These are phyloP conservation scores for Noctua comes DNA, from an alignment of 2,888 invertebrate genomes.

Conservation along the genomic window DNA sequence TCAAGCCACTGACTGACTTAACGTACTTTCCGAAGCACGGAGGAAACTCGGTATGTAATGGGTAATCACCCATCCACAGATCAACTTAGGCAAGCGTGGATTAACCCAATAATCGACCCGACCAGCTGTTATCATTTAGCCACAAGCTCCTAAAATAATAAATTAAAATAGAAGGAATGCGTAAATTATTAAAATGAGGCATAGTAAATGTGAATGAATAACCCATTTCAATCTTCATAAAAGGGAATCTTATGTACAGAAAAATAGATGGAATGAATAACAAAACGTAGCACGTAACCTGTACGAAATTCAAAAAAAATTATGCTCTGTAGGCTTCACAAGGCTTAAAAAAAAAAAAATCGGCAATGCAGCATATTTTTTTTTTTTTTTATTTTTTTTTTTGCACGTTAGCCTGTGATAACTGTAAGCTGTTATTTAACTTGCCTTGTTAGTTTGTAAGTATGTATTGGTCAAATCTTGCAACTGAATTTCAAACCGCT, in stretches of 20 bases:
- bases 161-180: neutral
- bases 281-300: neutral
- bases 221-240: conserved; percentile 16
- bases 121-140: neutral
- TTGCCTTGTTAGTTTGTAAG: no score
- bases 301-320: conserved; percentile 10
- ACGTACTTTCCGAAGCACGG: neutral
- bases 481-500: no score
- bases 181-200: neutral
- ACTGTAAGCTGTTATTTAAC: no score
- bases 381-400: no score
- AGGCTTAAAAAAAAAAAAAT: conserved; percentile 24
- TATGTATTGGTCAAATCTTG: no score
- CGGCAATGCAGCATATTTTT: conserved; percentile 27
- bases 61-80: neutral
- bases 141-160: neutral
- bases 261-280: conserved; percentile 21
- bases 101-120: neutral
- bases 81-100: neutral
- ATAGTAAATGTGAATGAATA: conserved; percentile 5
- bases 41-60: neutral
- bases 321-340: conserved; percentile 3
- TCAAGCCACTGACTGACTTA: neutral
- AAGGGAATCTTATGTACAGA: neutral
- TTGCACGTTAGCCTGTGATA: neutral